Conservation (phyloP, 2,113 vertebrate genomes). For the Sclerurus mexicanus region DNA sequence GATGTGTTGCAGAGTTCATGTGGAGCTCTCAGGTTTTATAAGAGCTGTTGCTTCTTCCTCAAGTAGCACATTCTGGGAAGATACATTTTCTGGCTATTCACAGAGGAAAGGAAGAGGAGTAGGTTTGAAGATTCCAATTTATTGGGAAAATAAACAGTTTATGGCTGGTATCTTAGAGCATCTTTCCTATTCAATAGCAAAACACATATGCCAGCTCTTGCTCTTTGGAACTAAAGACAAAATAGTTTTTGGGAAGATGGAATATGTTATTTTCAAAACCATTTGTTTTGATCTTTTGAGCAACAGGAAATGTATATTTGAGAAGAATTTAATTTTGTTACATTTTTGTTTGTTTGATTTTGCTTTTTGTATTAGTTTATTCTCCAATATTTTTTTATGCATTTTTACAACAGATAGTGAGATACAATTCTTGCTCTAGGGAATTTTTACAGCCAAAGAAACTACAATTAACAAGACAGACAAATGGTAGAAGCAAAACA, state of each 20-base stretch:
- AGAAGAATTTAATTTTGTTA: background rate
- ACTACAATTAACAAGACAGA: background rate
- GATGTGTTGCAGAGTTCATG: background rate
- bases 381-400: background rate
- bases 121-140: background rate
- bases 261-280: background rate
- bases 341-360: conserved; percentile 22
- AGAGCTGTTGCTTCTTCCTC: background rate
- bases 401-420: conserved; percentile 27
- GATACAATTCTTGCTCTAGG: background rate
- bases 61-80: background rate
- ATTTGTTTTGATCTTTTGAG: background rate
- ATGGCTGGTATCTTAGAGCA: background rate
- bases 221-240: background rate
- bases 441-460: background rate
- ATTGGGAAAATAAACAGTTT: background rate
- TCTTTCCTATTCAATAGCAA: background rate
- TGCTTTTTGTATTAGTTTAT: background rate
- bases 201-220: background rate
- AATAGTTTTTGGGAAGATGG: background rate
- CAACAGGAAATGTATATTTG: background rate
- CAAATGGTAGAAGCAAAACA: background rate
- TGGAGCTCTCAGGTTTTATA: background rate
- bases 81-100: background rate
- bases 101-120: background rate